Base-by-base conservation (phyloP, 2,888 invertebrate species). In the Pollenia angustigena region DNA sequence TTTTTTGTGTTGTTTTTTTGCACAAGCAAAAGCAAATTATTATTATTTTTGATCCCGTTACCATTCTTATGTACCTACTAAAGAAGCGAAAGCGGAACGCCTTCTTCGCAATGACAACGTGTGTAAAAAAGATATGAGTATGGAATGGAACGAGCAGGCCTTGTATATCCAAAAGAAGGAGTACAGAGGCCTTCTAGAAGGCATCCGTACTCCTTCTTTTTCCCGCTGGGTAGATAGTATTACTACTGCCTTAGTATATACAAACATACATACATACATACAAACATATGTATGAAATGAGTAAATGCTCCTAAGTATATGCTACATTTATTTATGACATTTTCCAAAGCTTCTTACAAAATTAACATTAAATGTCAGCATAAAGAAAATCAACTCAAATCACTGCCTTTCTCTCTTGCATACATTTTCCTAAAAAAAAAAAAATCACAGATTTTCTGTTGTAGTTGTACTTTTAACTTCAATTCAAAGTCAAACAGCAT, bases 261-360 rank as follows among this genome's bases (percentile, higher is more conserved):
- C 60, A 48, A 14, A 58, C 42, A 56, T 16, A 18, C 8, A 69
- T 0, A 56, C 60, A 48, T 14, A 58, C 42, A 71, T 16, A 18
- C 3, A 69, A 4, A 2, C 12, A 11, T 11, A 54, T 54, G 56
- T 23, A 46, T 9, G 32, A 50, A 11, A 4, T 40, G 10, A 40
- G 32, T 42, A 69, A 62, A 62, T 10, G 9, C n/a, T 48, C 2
- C 72, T 72, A n/a, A n/a, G 23, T n/a, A 1, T 60, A 75, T 60
- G 40, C 18, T 75, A 1, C 44, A 23, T 9, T 48, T 14, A 48
- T 16, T 58, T 48, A 48, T n/a, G 60, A 12, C n/a, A 74, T 40
- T 32, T 48, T 60, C 40, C 32, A 48, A 40, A 60, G 60, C 12
- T 64, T 44, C 64, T 46, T 64, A 12, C 46, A 64, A 64, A 64